These are phyloP conservation scores for Dipodomys spectabilis DNA, from an alignment of 2,113 vertebrate genomes.

Conservation along the genomic window DNA sequence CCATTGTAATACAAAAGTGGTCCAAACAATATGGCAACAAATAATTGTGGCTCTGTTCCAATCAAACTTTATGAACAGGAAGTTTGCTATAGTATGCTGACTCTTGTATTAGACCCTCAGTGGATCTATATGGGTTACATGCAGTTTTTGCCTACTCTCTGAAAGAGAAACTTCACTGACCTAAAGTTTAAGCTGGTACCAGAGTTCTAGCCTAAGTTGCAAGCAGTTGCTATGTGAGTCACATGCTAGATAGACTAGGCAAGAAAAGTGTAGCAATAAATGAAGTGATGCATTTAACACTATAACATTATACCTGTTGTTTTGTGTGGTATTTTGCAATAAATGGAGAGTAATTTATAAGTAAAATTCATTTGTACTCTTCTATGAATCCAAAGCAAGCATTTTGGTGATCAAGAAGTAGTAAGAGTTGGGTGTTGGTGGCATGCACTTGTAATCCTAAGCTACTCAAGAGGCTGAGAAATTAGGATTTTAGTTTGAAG, in stretches of 20 bases:
- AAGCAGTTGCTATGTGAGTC: background rate
- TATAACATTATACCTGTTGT: background rate
- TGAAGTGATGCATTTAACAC: background rate
- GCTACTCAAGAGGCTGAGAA: no score
- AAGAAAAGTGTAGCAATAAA: background rate
- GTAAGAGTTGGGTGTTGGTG: no score
- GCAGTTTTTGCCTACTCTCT: background rate
- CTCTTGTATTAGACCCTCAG: background rate
- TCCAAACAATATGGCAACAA: background rate
- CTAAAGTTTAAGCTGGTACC: background rate
- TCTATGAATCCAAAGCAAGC: background rate
- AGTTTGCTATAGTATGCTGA: background rate
- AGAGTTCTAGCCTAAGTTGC: background rate
- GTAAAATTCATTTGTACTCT: background rate
- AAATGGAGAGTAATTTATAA: background rate
- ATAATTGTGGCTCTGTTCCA: background rate
- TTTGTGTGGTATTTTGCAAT: background rate
- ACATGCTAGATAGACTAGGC: background rate
- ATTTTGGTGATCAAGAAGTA: background rate
- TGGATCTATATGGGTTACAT: background rate
- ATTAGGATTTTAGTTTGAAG: no score
- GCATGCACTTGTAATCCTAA: no score
- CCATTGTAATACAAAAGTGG: background rate
- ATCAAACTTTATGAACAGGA: conserved; percentile 14
- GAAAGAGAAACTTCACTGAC: background rate